These are phyloP conservation scores for Philotrypesis tridentata DNA, from an alignment of 1,140 invertebrate species.

Conservation along the genomic window DNA sequence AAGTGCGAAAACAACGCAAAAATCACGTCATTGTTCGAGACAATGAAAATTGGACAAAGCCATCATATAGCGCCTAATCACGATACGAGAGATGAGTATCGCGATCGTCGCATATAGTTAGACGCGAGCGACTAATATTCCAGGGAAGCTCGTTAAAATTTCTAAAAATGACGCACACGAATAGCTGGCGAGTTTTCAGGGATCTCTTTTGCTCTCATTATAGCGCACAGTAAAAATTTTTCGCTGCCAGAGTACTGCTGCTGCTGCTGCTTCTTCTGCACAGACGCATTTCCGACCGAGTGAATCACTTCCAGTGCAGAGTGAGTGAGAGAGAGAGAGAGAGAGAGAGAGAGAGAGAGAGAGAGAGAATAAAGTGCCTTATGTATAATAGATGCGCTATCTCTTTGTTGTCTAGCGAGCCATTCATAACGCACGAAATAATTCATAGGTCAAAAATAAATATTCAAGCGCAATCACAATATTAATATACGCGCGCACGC, in stretches of 20 bases:
- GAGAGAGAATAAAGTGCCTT: conserved; percentile 24
- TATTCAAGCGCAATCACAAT: neutral
- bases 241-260: neutral
- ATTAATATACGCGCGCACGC: neutral
- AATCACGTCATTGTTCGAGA: too few species aligned
- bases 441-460: neutral
- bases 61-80: too few species aligned
- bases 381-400: neutral
- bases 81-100: too few species aligned
- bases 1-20: too few species aligned
- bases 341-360: too few species aligned
- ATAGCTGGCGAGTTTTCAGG: neutral
- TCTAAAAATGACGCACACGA: neutral
- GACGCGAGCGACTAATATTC: too few species aligned
- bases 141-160: neutral
- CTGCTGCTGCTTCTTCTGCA: too few species aligned
- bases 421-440: neutral
- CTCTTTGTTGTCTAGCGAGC: neutral
- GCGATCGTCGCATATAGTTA: too few species aligned
- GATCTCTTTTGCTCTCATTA: neutral
- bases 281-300: neutral
- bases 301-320: conserved; percentile 4
- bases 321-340: too few species aligned
- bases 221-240: neutral
- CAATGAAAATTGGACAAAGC: too few species aligned